phyloP scores from a whole-genome alignment of 2,113 vertebrate species.

The Ochotona curzoniae region DNA sequence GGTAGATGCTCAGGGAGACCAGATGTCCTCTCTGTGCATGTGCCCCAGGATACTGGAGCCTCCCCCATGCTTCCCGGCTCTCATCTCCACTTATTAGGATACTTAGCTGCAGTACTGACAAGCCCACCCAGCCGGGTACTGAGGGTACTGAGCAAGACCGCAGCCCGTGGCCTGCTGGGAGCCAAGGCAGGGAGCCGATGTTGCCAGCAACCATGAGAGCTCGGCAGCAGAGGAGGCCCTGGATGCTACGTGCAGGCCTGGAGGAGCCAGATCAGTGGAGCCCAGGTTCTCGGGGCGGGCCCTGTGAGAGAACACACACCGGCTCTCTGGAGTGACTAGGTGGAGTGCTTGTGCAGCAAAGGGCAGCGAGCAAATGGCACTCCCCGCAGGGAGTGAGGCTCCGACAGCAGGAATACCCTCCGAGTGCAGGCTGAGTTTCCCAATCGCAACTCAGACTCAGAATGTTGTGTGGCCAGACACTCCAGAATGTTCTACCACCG shows the following conservation, averaged over 20 bases:
- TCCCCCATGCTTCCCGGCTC: background rate
- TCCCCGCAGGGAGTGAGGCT: no score
- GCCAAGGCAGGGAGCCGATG: accelerated
- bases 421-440: no score
- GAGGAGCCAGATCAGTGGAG: no score
- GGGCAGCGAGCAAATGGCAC: no score
- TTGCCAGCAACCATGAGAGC: accelerated
- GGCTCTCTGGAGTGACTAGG: no score
- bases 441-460: no score
- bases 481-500: no score
- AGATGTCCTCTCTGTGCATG: background rate
- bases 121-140: background rate
- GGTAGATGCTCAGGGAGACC: no score
- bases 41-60: background rate
- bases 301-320: accelerated
- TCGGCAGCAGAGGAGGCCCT: background rate
- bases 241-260: no score
- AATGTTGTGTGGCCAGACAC: no score
- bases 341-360: no score
- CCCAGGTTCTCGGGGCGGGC: background rate
- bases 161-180: background rate
- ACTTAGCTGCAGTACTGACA: background rate
- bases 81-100: background rate
- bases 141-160: background rate
- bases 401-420: no score